Evolutionary conservation across 2,113 vertebrate species (phyloP), one percentile per base, ranked within the genome.

Genomic region (Corythoichthys intestinalis): DNA sequence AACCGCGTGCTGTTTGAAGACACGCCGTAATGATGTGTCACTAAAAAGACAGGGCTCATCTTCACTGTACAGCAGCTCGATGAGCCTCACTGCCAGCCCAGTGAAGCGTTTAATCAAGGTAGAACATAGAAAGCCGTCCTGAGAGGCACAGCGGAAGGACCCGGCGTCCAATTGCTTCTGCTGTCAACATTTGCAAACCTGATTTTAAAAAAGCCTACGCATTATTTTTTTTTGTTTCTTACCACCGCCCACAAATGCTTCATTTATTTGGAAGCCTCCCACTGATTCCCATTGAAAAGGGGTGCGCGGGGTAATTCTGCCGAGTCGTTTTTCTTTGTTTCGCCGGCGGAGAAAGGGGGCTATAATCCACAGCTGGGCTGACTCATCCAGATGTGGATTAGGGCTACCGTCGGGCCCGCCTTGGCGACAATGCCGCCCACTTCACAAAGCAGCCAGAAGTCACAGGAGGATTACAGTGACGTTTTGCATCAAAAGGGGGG

Each of bases 301-400:
- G 6, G 59, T 74, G 75, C 86, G 85, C 54, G 44, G 75, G 68
- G 66, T 66, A 80, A 86, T 89, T 87, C 76, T 87, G 82, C 79
- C 81, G 87, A 85, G 85, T 73, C 82, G 75, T 66, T 73, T 75
- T 69, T 69, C 76, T 88, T 90, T 87, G 75, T 87, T 83, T 84
- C 10, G 1, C 13, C 2, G 62, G 66, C 53, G 71, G 64, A 70
- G 76, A 1, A 28, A 28, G 75, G 82, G 74, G 47, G 67, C 62
- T 59, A 49, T 88, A 91, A 91, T 91, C 88, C 89, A 85, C 81
- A 84, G 84, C 78, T 79, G 28, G 65, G 34, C 78, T 89, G 85
- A 91, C 78, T 89, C 89, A 89, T 87, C 76, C 54, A 38, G 75
- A 34, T 34, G 66, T 85, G 88, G 89, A 88, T 90, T 91, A 87